phyloP scores from a whole-genome alignment of 2,113 vertebrate genomes.

The Tachysurus fulvidraco region DNA sequence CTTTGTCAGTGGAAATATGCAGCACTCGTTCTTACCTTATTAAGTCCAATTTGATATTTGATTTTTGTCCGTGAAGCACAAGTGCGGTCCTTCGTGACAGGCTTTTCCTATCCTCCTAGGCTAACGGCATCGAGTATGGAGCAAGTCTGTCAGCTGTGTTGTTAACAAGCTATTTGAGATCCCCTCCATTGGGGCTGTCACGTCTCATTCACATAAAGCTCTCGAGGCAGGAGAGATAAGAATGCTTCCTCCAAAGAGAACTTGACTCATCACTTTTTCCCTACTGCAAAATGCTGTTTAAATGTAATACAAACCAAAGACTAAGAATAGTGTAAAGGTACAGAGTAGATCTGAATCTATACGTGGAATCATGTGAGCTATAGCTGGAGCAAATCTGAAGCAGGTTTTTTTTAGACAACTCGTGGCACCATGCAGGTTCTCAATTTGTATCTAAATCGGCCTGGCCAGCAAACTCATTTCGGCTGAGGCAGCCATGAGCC shows the following conservation, averaged over 20 bases:
- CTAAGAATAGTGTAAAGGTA: neutral
- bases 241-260: conserved; percentile 36
- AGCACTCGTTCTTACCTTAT: neutral
- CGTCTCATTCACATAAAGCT: conserved; percentile 49
- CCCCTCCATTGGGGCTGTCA: conserved; percentile 44
- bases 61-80: neutral
- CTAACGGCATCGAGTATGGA: conserved; percentile 19
- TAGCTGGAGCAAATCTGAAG: conserved; percentile 25
- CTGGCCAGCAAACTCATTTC: conserved; percentile 58
- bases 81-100: neutral
- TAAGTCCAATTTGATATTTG: neutral
- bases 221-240: conserved; percentile 39
- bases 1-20: conserved; percentile 6
- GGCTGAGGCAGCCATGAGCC: conserved; percentile 45
- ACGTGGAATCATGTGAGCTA: neutral
- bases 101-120: conserved; percentile 18
- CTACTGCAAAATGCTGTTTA: conserved; percentile 10
- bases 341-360: neutral
- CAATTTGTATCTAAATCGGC: conserved; percentile 62
- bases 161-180: conserved; percentile 49
- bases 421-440: conserved; percentile 45
- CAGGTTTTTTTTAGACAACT: conserved; percentile 21
- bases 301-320: conserved; percentile 21
- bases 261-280: conserved; percentile 47
- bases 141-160: conserved; percentile 47